phyloP scores from a whole-genome alignment of 2,797 vertebrate species.

The Mormyrops boulengeri region DNA sequence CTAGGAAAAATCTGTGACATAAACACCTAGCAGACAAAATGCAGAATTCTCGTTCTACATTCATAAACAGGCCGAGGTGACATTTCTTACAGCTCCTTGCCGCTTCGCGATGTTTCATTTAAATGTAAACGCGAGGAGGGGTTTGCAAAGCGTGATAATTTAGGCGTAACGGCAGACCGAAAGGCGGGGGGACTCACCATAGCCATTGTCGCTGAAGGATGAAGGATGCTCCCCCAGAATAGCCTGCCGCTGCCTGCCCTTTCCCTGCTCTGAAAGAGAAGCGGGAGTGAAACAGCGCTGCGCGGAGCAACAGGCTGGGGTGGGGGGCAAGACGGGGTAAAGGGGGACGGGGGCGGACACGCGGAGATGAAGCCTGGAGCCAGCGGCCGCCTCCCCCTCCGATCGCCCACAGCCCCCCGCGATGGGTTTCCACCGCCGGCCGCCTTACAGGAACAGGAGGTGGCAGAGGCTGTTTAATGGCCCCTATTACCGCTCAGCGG shows the following conservation, averaged over 20 bases:
- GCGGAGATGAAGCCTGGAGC: neutral
- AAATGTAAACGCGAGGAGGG: neutral
- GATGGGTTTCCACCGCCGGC: neutral
- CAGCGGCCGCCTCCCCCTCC: neutral
- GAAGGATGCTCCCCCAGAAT: slow-evolving; percentile 95
- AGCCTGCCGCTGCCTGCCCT: slow-evolving; percentile 88
- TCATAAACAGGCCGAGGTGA: neutral
- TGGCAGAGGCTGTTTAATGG: slow-evolving; percentile 21
- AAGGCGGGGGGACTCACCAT: slow-evolving; percentile 67
- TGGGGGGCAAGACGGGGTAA: neutral
- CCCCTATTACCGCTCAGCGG: neutral
- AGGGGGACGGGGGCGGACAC: neutral
- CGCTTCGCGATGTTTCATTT: neutral
- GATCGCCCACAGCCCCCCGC: neutral
- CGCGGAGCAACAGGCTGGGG: neutral
- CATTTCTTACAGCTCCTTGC: neutral
- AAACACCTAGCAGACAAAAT: neutral
- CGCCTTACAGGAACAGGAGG: neutral
- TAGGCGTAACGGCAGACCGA: neutral
- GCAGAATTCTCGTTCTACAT: neutral
- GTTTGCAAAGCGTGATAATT: neutral
- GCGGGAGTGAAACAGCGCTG: neutral
- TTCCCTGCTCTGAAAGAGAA: slow-evolving; percentile 75
- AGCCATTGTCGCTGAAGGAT: slow-evolving; percentile 86
- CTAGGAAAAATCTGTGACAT: neutral